phyloP scores from a whole-genome alignment of 2,113 vertebrate genomes.

The Megaptera novaeangliae region DNA sequence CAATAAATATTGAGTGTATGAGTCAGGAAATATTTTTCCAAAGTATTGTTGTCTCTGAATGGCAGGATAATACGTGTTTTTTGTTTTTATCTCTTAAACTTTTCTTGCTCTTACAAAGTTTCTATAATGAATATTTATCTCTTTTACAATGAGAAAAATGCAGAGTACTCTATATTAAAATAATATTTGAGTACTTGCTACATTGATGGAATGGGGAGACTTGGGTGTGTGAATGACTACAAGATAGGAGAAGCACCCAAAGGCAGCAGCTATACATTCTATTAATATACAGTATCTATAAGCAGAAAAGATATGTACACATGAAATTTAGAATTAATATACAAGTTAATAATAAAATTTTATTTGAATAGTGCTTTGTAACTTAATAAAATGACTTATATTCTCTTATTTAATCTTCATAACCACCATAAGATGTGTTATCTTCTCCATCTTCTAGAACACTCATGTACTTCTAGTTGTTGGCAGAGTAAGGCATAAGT shows the following conservation, averaged over 20 bases:
- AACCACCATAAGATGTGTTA: not conserved
- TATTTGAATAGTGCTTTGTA: not conserved
- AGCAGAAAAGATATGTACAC: not conserved
- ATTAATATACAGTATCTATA: not conserved
- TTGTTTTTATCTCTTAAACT: too few relatives aligned
- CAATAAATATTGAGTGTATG: too few relatives aligned
- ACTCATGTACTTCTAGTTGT: not conserved
- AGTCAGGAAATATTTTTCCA: too few relatives aligned
- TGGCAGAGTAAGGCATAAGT: not conserved
- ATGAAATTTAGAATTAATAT: not conserved
- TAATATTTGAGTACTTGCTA: too few relatives aligned
- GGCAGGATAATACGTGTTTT: too few relatives aligned
- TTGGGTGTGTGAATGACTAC: not conserved
- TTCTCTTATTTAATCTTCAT: not conserved
- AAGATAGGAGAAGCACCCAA: not conserved
- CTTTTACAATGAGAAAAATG: too few relatives aligned
- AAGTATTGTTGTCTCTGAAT: too few relatives aligned
- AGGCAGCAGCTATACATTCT: not conserved
- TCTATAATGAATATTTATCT: too few relatives aligned
- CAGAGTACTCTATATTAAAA: too few relatives aligned
- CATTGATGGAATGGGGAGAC: not conserved
- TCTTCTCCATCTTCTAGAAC: not conserved
- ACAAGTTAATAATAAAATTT: not conserved
- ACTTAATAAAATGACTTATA: not conserved
- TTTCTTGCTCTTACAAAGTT: too few relatives aligned